Base-by-base conservation (phyloP, 1,140 invertebrate species). In the Pseudomyrmex gracilis region DNA sequence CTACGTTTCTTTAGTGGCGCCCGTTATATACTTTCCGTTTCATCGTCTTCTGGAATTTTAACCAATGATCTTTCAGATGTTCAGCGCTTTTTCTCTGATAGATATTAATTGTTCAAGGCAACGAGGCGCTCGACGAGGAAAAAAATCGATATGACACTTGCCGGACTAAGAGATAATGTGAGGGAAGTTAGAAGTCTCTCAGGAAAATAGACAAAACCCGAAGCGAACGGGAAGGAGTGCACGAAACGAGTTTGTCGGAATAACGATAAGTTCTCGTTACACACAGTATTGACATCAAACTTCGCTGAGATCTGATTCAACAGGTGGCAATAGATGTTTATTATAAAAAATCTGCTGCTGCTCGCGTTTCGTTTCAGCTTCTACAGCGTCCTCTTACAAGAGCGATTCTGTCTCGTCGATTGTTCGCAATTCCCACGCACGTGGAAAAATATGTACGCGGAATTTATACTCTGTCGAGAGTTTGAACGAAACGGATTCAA, bases 111-210 rank as follows among this genome's bases (percentile, higher is more conserved):
- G 12, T 17, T 45, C 2, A 10, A 60, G 13, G 22, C 49, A 43
- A 60, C 17, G 3, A 47, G 10, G 1, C 57, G 4, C 10, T 43
- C 2, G n/a, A 51, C 5, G 2, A 67, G 8, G 4, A 22, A 0
- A 67, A 22, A 0, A 67, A 67, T 66, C 13, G 13, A 64, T 43
- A 12, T 57, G 12, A 66, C 71, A 15, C 13, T 17, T 57, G 61
- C 12, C 49, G 73, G 68, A 87, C 63, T 87, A 84, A 86, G 67
- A 68, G 13, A 84, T 67, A 47, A 34, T 10, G 47, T 74, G n/a
- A 24, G 10, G 49, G 10, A 2, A 22, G 10, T 12, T n/a, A 7
- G 9, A 85, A 83, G 60, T 22, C 66, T 22, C 66, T 61, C 77
- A 49, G 55, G 9, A 66, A 7, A 53, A 43, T 71, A 74, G 76